These are phyloP conservation scores for Tricholaema leucomelas DNA, from an alignment of 2,113 vertebrate genomes.

Conservation along the genomic window DNA sequence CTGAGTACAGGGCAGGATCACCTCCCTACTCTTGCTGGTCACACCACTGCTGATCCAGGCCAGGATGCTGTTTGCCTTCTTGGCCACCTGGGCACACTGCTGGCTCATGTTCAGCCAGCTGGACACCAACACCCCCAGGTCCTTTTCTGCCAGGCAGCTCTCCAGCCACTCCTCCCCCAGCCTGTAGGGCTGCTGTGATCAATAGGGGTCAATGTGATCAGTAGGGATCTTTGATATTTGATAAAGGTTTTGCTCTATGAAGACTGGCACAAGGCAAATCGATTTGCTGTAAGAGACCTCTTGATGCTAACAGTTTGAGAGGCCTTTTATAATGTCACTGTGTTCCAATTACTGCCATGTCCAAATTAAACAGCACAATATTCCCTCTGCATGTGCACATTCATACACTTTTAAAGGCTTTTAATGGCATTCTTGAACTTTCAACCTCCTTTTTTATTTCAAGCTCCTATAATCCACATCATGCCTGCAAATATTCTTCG, in stretches of 20 bases:
- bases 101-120: no score
- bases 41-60: no score
- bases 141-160: no score
- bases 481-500: conserved; percentile 22
- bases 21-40: no score
- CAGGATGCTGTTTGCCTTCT: no score
- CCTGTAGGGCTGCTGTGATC: no score
- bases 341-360: background rate
- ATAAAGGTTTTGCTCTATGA: background rate
- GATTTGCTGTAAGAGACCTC: background rate
- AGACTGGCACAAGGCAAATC: background rate
- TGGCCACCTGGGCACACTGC: no score
- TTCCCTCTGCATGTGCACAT: background rate
- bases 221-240: background rate
- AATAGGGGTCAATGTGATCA: background rate
- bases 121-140: no score
- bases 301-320: background rate
- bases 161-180: no score
- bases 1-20: no score
- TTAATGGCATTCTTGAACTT: conserved; percentile 58
- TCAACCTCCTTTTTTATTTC: conserved; percentile 41
- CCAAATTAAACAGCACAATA: background rate
- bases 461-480: conserved; percentile 30
- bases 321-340: background rate
- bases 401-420: conserved; percentile 1